A percentile compares a stretch with the other conserved stretches of the same genome.
Conservation (phyloP, 2,888 invertebrate species). For the Microplitis deprimator region DNA sequence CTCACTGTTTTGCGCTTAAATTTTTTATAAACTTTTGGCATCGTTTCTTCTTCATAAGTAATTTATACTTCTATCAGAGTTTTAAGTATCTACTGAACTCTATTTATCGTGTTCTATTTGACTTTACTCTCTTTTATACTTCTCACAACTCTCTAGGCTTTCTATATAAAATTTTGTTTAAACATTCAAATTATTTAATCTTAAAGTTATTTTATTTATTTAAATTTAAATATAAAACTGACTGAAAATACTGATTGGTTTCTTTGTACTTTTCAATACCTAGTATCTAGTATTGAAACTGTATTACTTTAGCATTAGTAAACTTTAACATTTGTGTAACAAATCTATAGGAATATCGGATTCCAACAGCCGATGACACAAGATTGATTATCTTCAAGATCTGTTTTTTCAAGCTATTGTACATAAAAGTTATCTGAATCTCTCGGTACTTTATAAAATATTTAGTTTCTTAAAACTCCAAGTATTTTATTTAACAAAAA, state of each 20-base stretch:
- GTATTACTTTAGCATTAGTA: neutral
- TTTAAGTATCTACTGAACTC: neutral
- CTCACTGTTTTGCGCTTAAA: neutral
- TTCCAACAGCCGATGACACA: neutral
- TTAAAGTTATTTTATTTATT: neutral
- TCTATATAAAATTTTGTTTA: neutral
- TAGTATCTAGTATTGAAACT: neutral
- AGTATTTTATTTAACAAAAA: neutral
- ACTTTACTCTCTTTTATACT: neutral
- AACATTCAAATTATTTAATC: conserved; percentile 6
- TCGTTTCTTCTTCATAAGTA: neutral
- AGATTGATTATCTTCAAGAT: neutral
- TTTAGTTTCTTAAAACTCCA: neutral
- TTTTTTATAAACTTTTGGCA: neutral
- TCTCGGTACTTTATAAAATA: neutral
- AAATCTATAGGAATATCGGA: neutral
- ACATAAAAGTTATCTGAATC: neutral
- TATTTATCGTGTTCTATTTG: neutral
- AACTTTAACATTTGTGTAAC: neutral
- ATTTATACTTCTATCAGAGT: neutral
- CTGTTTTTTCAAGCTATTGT: neutral
- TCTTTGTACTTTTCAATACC: too few relatives aligned
- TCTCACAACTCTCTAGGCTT: neutral
- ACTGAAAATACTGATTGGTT: neutral
- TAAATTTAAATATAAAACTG: neutral